A percentile compares a stretch with the other conserved stretches of the same genome.
Evolutionary conservation across 2,888 invertebrate genomes (phyloP).

Genomic region (Diarsia mendica): DNA sequence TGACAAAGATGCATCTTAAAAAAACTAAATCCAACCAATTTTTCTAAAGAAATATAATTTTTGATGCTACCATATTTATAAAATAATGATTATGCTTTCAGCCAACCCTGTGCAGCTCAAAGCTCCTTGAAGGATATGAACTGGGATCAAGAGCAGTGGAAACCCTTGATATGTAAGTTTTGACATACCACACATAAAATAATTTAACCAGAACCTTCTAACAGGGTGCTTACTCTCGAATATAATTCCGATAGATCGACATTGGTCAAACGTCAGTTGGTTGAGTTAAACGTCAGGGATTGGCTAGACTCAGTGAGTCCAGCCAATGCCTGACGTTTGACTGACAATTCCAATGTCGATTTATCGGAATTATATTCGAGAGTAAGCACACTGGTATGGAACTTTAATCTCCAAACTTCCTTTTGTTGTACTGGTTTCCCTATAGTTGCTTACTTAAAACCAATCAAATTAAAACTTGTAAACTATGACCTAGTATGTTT

Average conservation of each 20-base stretch:
- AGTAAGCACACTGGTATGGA: too few relatives aligned
- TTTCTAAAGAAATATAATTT: background rate
- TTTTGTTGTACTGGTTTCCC: constrained; percentile 14
- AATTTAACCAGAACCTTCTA: background rate
- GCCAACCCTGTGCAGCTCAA: constrained; percentile 99
- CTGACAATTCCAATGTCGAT: too few relatives aligned
- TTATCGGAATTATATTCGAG: too few relatives aligned
- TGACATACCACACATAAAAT: background rate
- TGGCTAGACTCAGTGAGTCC: too few relatives aligned
- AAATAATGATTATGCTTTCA: constrained; percentile 68
- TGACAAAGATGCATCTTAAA: constrained; percentile 2
- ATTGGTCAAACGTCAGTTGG: too few relatives aligned
- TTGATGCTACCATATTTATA: background rate
- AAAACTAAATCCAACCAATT: background rate
- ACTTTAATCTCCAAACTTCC: background rate
- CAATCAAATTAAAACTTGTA: constrained; percentile 3
- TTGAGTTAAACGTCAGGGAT: too few relatives aligned
- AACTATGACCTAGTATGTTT: constrained; percentile 8
- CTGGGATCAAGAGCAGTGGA: constrained; percentile 99
- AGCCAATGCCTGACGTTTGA: too few relatives aligned
- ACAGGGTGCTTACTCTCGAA: too few relatives aligned
- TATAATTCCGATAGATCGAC: too few relatives aligned
- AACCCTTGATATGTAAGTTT: constrained; percentile 95
- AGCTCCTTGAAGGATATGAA: constrained; percentile 99
- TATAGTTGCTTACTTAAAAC: background rate